phyloP scores from a whole-genome alignment of 1,140 invertebrate species.

The Drosophila ananassae region DNA sequence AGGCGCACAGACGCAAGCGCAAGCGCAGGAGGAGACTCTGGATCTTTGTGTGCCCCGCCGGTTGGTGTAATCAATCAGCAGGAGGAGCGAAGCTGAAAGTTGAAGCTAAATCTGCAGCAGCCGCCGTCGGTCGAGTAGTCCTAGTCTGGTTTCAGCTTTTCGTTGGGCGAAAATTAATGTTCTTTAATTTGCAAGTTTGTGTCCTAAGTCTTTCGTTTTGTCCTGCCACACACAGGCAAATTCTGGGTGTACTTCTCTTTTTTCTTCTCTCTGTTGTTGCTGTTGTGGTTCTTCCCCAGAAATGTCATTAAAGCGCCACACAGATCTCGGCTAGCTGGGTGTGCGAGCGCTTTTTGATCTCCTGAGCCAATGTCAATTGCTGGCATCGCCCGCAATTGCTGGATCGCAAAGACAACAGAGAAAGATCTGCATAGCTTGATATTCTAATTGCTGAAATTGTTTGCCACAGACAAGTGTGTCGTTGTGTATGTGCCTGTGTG shows the following conservation, averaged over 20 bases:
- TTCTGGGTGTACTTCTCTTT: conserved; percentile 14
- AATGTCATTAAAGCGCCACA: conserved; percentile 79
- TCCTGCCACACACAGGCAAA: conserved; percentile 66
- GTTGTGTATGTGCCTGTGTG: conserved; percentile 6
- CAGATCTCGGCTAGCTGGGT: conserved; percentile 51
- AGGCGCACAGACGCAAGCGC: conserved; percentile 1
- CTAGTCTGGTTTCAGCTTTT: background rate
- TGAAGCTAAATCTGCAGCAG: conserved; percentile 1
- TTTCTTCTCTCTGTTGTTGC: background rate
- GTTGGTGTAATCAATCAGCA: conserved; percentile 73
- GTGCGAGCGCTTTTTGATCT: conserved; percentile 61
- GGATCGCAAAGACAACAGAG: conserved; percentile 30
- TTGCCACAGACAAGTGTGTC: conserved; percentile 69
- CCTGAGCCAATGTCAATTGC: conserved; percentile 71
- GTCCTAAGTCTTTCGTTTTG: conserved; percentile 78
- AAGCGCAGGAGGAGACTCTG: conserved; percentile 4
- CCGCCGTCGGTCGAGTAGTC: conserved; percentile 12
- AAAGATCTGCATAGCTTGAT: conserved; percentile 78
- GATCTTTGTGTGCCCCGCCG: conserved; percentile 16
- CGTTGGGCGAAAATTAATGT: conserved; percentile 74
- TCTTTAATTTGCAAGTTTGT: conserved; percentile 82
- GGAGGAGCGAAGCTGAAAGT: conserved; percentile 22
- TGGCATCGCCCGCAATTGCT: conserved; percentile 60
- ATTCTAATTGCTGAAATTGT: conserved; percentile 83
- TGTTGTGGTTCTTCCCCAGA: conserved; percentile 64